These are phyloP conservation scores for Okamejei kenojei DNA, from an alignment of 2,797 vertebrate species.

Conservation along the genomic window DNA sequence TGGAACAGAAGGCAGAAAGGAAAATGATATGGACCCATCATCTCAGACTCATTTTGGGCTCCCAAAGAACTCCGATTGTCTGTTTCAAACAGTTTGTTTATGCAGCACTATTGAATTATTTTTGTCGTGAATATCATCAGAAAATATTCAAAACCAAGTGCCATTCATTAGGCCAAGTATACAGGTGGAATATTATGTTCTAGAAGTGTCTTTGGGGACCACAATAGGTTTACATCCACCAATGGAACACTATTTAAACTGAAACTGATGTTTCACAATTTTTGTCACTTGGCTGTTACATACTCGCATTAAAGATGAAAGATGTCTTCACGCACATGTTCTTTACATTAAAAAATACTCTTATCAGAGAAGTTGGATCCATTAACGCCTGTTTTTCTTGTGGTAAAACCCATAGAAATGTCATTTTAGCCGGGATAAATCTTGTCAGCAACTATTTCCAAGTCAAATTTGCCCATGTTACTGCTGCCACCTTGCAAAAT, in stretches of 20 bases:
- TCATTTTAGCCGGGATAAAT: no score
- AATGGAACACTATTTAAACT: background rate
- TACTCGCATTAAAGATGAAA: background rate
- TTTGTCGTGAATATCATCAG: constrained; percentile 4
- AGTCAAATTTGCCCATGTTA: no score
- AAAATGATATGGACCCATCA: background rate
- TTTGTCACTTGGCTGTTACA: background rate
- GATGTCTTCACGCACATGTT: background rate
- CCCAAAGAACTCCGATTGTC: background rate
- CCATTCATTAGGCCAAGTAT: background rate
- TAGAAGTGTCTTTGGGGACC: background rate
- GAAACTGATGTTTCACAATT: background rate
- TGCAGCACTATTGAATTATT: background rate
- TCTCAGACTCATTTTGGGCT: no score
- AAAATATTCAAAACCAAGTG: background rate
- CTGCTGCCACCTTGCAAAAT: no score
- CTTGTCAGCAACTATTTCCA: no score
- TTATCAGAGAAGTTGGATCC: no score
- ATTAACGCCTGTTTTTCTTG: no score
- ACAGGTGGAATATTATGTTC: background rate
- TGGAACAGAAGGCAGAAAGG: background rate
- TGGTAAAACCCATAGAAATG: no score
- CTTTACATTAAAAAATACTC: background rate
- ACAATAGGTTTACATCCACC: constrained; percentile 3
- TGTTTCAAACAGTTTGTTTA: background rate